Evolutionary conservation across 2,113 vertebrate genomes (phyloP).

Genomic region (Corydoras sp.): DNA sequence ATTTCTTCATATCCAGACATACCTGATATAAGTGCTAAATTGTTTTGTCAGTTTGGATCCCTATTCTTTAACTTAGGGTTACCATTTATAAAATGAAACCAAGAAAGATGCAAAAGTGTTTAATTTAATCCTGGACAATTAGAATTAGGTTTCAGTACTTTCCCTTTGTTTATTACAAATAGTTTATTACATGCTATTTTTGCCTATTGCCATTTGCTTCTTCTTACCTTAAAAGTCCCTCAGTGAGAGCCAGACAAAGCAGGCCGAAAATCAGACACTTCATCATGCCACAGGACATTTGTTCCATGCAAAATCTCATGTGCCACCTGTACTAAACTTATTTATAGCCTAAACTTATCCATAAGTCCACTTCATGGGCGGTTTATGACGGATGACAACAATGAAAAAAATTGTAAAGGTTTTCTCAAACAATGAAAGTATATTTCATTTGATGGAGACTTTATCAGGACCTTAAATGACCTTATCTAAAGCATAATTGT

Average conservation of each 20-base stretch:
- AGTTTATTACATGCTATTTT: no score
- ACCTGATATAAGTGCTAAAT: no score
- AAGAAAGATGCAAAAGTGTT: no score
- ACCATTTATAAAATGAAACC: no score
- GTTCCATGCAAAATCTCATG: neutral
- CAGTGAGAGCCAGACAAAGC: conserved; percentile 2
- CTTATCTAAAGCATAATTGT: neutral
- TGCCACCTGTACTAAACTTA: neutral
- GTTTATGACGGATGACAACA: neutral
- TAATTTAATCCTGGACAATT: neutral
- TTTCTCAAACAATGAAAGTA: no score
- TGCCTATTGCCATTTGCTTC: neutral
- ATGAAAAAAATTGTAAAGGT: neutral
- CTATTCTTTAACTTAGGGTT: no score
- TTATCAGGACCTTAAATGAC: conserved; percentile 3
- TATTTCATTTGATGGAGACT: neutral
- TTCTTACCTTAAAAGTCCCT: conserved; percentile 8
- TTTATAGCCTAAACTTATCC: neutral
- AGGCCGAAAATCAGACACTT: neutral
- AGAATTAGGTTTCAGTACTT: neutral
- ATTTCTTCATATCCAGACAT: no score
- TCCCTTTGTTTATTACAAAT: neutral
- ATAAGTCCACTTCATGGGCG: no score
- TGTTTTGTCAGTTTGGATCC: no score
- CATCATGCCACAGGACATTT: neutral